Conservation (phyloP, 2,888 invertebrate species). For the Galerucella pusilla region DNA sequence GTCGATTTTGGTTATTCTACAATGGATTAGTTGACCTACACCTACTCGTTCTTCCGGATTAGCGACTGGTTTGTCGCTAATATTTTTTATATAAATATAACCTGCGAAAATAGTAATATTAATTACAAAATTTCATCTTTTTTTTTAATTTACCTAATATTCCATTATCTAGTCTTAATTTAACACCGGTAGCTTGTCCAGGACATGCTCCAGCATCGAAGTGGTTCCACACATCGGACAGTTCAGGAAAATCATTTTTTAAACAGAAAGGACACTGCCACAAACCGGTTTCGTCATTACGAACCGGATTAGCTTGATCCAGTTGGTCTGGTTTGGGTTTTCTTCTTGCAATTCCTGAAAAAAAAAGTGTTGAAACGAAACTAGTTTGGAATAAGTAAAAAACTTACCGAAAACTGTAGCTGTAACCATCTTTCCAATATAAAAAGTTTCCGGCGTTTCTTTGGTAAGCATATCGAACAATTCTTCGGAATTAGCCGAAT, state of each 20-base stretch:
- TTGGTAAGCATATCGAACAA: slow-evolving; percentile 95
- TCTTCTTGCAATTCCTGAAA: slow-evolving; percentile 44
- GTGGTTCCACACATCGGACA: slow-evolving; percentile 98
- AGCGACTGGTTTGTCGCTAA: slow-evolving; percentile 92
- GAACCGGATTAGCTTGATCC: slow-evolving; percentile 94
- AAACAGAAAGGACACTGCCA: slow-evolving; percentile 99
- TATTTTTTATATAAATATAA: slow-evolving; percentile 92
- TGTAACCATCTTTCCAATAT: slow-evolving; percentile 86
- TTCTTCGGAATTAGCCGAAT: slow-evolving; percentile 86
- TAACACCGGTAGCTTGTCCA: slow-evolving; percentile 94
- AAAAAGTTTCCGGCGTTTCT: slow-evolving; percentile 94
- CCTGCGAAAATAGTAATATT: slow-evolving; percentile 72
- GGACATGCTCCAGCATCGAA: slow-evolving; percentile 97
- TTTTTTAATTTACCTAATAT: slow-evolving; percentile 72
- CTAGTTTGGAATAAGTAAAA: background rate
- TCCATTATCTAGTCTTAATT: slow-evolving; percentile 87
- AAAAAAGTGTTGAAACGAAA: background rate
- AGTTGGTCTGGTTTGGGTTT: slow-evolving; percentile 75
- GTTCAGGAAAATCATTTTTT: slow-evolving; percentile 94
- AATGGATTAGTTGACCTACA: slow-evolving; percentile 85
- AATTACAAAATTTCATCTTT: background rate
- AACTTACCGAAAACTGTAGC: slow-evolving; percentile 72
- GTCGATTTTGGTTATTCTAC: slow-evolving; percentile 94
- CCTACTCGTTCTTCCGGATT: slow-evolving; percentile 94
- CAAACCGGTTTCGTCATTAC: slow-evolving; percentile 92